Percentiles rank a stretch among this genome's conserved stretches.
phyloP scores from a whole-genome alignment of 2,113 vertebrate species.

The Beaufortia kweichowensis region DNA sequence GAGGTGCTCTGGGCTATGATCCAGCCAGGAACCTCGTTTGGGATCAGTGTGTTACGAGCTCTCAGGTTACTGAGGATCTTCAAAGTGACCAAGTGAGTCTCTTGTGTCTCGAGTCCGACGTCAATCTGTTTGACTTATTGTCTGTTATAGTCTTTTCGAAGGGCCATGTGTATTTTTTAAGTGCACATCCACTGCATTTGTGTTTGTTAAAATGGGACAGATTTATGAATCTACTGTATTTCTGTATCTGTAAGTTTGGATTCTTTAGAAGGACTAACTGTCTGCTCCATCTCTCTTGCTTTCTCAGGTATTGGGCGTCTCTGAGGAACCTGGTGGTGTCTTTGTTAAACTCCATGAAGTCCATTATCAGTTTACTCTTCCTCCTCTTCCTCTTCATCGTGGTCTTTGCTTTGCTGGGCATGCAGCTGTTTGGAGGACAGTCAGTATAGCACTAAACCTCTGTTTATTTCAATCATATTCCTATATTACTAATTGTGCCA shows the following conservation, averaged over 20 bases:
- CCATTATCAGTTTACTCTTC: constrained; percentile 96
- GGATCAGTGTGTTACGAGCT: constrained; percentile 95
- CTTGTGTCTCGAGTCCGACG: background rate
- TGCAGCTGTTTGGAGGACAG: constrained; percentile 98
- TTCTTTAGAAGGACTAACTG: background rate
- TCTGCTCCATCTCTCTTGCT: constrained; percentile 3
- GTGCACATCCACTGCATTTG: background rate
- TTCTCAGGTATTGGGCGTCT: constrained; percentile 90
- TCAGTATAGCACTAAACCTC: constrained; percentile 70
- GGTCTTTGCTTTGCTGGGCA: constrained; percentile 93
- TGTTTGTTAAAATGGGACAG: too few relatives aligned
- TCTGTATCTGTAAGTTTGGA: background rate
- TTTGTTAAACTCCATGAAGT: constrained; percentile 97
- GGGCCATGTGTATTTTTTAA: too few relatives aligned
- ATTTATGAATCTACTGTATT: too few relatives aligned
- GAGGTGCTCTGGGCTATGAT: constrained; percentile 93
- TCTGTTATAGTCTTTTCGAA: background rate
- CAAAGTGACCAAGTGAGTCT: constrained; percentile 97
- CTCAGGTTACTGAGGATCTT: constrained; percentile 98
- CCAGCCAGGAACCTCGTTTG: constrained; percentile 95
- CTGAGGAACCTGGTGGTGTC: constrained; percentile 94
- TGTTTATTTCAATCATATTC: background rate
- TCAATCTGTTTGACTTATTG: constrained; percentile 23
- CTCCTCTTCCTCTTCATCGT: constrained; percentile 98
- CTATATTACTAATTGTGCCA: too few relatives aligned